Conservation (phyloP, 2,797 vertebrate genomes). For the Dendrocincla fuliginosa region DNA sequence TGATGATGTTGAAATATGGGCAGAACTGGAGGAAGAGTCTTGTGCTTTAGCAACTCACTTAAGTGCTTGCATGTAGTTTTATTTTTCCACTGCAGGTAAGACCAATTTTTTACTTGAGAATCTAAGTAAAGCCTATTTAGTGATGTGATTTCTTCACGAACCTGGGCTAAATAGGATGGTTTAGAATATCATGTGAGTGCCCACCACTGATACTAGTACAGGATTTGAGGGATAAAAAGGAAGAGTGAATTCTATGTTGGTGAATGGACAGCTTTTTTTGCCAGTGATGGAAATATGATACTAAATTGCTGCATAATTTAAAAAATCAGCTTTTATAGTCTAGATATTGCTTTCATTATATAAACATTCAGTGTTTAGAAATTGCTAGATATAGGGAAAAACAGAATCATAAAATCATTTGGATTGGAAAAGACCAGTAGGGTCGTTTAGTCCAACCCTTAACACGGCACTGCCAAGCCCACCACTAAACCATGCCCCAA, state of each 20-base stretch:
- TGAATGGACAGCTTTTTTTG: background rate
- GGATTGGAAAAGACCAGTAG: background rate
- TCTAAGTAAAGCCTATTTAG: background rate
- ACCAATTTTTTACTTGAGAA: background rate
- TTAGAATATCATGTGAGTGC: background rate
- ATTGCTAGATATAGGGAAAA: background rate
- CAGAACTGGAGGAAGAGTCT: conserved; percentile 16
- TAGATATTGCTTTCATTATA: background rate
- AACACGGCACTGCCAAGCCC: background rate
- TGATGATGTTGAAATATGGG: conserved; percentile 45
- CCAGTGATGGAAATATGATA: background rate
- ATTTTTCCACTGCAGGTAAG: background rate
- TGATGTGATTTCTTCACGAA: background rate
- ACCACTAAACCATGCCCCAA: background rate
- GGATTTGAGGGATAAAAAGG: background rate
- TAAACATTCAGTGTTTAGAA: background rate
- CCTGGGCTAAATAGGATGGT: background rate
- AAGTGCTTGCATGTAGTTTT: background rate
- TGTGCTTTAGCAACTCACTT: conserved; percentile 16
- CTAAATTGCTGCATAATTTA: background rate
- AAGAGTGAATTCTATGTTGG: background rate
- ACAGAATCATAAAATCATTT: background rate
- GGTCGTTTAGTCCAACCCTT: background rate
- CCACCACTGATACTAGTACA: background rate
- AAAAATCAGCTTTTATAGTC: background rate